These are phyloP conservation scores for Huso huso DNA, from an alignment of 2,797 vertebrate species.

Conservation along the genomic window DNA sequence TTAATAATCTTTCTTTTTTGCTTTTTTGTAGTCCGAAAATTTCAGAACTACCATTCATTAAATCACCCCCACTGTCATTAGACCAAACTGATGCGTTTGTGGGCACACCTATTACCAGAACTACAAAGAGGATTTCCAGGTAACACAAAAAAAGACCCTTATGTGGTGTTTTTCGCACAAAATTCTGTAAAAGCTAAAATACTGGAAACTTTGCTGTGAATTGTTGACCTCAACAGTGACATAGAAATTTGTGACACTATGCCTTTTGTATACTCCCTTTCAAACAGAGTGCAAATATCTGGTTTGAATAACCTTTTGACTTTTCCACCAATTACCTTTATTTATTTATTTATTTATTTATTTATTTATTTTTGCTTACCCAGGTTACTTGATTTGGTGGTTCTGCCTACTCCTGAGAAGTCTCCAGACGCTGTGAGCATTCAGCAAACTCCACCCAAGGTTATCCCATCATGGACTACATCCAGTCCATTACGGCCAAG, in stretches of 20 bases:
- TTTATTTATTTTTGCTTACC: not conserved
- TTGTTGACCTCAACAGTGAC: no score
- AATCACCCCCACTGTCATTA: slow-evolving; percentile 28
- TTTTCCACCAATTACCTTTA: no score
- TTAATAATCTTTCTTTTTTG: no score
- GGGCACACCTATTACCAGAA: slow-evolving; percentile 73
- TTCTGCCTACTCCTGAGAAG: slow-evolving; percentile 58
- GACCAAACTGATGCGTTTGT: slow-evolving; percentile 69
- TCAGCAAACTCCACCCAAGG: slow-evolving; percentile 44
- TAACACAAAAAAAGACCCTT: slow-evolving; percentile 30
- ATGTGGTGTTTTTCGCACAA: no score
- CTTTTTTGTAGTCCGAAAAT: slow-evolving; percentile 45
- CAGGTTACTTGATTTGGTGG: slow-evolving; percentile 75
- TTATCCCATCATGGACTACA: slow-evolving; percentile 45
- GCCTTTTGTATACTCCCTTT: no score
- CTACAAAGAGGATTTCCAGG: slow-evolving; percentile 73
- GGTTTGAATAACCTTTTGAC: no score
- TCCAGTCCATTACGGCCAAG: slow-evolving; percentile 37
- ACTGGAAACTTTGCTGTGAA: no score
- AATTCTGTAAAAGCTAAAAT: no score
- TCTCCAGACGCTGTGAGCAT: slow-evolving; percentile 31
- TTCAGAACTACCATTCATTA: slow-evolving; percentile 34
- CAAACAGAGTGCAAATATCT: no score
- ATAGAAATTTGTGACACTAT: no score
- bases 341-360: no score